Conservation (phyloP, 2,888 invertebrate genomes). For the Andrena camellia region DNA sequence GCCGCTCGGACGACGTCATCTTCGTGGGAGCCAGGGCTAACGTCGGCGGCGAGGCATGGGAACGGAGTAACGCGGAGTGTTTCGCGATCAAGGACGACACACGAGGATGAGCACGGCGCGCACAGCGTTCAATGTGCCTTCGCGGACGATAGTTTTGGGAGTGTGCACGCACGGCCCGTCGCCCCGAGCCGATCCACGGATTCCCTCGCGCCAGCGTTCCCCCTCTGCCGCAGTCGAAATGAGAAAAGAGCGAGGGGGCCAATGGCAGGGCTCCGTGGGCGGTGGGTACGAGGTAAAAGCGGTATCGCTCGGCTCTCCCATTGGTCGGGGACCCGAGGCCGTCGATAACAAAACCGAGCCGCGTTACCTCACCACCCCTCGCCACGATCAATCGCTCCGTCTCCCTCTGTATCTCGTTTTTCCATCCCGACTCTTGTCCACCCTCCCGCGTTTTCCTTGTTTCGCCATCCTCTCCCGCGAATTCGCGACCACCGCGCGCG, state of each 20-base stretch:
- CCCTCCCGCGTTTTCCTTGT: conserved; percentile 39
- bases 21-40: not conserved
- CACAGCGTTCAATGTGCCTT: conserved; percentile 54
- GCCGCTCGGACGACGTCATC: conserved; percentile 6
- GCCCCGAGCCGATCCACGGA: conserved; percentile 49
- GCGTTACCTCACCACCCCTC: conserved; percentile 27
- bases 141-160: conserved; percentile 68
- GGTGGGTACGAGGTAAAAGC: conserved; percentile 12
- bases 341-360: conserved; percentile 59
- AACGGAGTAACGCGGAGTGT: not conserved
- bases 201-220: conserved; percentile 46
- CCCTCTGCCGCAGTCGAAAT: conserved; percentile 2
- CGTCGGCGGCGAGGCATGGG: conserved; percentile 3
- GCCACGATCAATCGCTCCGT: conserved; percentile 3
- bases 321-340: conserved; percentile 60
- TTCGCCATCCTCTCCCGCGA: conserved; percentile 37
- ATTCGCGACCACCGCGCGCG: conserved; percentile 23
- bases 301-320: conserved; percentile 28
- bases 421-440: conserved; percentile 13
- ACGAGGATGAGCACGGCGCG: conserved; percentile 42
- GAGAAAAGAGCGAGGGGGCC: conserved; percentile 34
- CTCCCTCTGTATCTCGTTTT: conserved; percentile 13
- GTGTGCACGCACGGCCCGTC: conserved; percentile 62
- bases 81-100: conserved; percentile 7
- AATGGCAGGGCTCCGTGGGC: conserved; percentile 56